Conservation (phyloP, 2,888 invertebrate species). For the Coelopa pilipes region DNA sequence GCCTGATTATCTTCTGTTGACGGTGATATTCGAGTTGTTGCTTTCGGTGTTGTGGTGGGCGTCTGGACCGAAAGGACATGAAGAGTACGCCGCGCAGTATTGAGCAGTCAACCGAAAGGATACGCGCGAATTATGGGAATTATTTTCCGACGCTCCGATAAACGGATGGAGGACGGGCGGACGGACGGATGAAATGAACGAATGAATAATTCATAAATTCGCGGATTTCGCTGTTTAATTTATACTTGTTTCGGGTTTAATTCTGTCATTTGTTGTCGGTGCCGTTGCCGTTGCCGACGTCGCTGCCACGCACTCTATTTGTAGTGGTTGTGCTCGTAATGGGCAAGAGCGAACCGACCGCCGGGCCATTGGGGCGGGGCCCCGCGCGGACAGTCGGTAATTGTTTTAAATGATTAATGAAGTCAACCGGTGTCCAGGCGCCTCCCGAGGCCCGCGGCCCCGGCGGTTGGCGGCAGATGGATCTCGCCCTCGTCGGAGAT, state of each 20-base stretch:
- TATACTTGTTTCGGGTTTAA: slow-evolving; percentile 16
- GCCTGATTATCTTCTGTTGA: slow-evolving; percentile 37
- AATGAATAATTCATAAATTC: slow-evolving; percentile 24
- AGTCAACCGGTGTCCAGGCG: slow-evolving; percentile 21
- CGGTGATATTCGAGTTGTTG: not conserved
- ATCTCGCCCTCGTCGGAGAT: no score
- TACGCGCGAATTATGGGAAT: slow-evolving; percentile 35
- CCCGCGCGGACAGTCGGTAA: no score
- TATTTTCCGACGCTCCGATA: slow-evolving; percentile 17
- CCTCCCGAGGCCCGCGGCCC: no score
- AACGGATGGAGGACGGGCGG: not conserved
- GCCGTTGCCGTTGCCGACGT: not conserved
- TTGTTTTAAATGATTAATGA: slow-evolving; percentile 34
- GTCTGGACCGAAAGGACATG: slow-evolving; percentile 30
- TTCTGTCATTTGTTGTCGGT: slow-evolving; percentile 2
- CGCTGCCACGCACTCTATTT: not conserved
- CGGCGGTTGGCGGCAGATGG: no score
- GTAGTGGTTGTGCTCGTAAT: not conserved
- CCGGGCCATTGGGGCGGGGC: not conserved
- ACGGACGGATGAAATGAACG: not conserved
- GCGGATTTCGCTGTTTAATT: slow-evolving; percentile 13
- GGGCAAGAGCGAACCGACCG: not conserved
- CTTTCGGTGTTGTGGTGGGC: slow-evolving; percentile 18
- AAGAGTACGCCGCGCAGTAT: slow-evolving; percentile 35
- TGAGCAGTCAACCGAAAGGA: slow-evolving; percentile 40